Percentiles rank a stretch among this genome's conserved stretches.
These are phyloP conservation scores for Cladorhizidae sp. DNA, from an alignment of 37 sponge, comb jelly and placozoan genomes.

Conservation along the genomic window DNA sequence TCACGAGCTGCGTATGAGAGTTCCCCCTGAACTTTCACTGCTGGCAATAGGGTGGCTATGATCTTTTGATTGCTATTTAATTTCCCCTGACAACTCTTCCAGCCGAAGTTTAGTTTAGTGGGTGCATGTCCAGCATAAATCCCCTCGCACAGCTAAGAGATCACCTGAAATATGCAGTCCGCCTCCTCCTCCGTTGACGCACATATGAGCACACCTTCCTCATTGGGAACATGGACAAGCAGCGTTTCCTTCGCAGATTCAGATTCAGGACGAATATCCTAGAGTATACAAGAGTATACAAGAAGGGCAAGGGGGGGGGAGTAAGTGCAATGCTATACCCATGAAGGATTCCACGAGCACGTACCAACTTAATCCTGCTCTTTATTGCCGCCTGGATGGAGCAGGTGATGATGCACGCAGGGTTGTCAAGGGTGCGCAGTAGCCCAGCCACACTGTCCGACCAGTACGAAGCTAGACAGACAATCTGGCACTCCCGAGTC, in stretches of 20 bases:
- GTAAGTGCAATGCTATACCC: too few relatives aligned
- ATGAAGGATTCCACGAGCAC: not conserved
- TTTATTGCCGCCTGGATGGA: slow-evolving; percentile 34
- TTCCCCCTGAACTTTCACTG: too few relatives aligned
- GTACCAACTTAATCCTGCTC: slow-evolving; percentile 1
- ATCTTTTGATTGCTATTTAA: too few relatives aligned
- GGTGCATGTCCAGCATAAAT: too few relatives aligned
- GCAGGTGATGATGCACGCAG: slow-evolving; percentile 29
- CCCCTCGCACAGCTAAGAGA: too few relatives aligned
- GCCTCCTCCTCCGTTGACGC: slow-evolving; percentile 14
- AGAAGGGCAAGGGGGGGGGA: too few relatives aligned
- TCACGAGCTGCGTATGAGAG: too few relatives aligned
- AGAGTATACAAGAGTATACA: not conserved
- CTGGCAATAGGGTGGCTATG: too few relatives aligned
- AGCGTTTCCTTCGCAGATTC: not conserved
- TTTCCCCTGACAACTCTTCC: too few relatives aligned
- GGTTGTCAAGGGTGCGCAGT: not conserved
- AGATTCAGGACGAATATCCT: not conserved
- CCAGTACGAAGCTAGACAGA: slow-evolving; percentile 13
- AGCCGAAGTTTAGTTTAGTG: too few relatives aligned
- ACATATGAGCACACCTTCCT: not conserved
- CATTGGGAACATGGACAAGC: not conserved
- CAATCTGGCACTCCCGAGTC: not conserved
- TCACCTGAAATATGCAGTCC: not conserved
- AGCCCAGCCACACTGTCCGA: not conserved